Base-by-base conservation (phyloP, 2,797 vertebrate species). In the Rhodeus uyekii region DNA sequence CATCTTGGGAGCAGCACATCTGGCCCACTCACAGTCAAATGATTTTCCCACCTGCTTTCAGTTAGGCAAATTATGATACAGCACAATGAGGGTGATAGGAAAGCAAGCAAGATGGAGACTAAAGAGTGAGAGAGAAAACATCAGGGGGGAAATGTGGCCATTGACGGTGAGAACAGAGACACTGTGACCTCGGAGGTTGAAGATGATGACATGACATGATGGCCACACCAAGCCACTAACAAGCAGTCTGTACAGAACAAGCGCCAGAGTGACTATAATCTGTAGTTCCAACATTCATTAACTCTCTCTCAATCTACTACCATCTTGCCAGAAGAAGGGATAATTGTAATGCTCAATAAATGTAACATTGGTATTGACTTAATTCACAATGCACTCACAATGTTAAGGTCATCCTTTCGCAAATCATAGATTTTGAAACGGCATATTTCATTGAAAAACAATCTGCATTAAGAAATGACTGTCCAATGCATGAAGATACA, bases 21-120 rank as follows among this genome's bases (percentile, higher is more conserved):
- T 86, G 85, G 81, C 79, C 78, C 76, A 65, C 84, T 89, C 76
- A 83, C 81, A 68, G 69, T 82, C 88, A 87, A 89, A 86, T 81
- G 74, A 84, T 87, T 87, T 87, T 85, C 84, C 86, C 85, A 88
- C 87, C 87, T 85, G 86, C 73, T 85, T 87, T 83, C 72, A 81
- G 83, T 86, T 86, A 85, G 72, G 46, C 86, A 82, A 80, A 87
- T 83, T 86, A 87, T 85, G 64, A 82, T 77, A 69, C 75, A 77
- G 82, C 69, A 69, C 87, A 76, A 79, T 78, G 83, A 78, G 67
- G 42, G 80, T 78, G 58, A 82, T 73, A 79, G 53, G 63, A 55
- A 61, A 58, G 73, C 38, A 50, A 48, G 77, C 34, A 58, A 80
- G 74, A 71, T 64, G 63, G 67, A 71, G 27, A 68, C 72, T 38